phyloP scores from a whole-genome alignment of 23 tunicate species.

The Phallusia fumigata region DNA sequence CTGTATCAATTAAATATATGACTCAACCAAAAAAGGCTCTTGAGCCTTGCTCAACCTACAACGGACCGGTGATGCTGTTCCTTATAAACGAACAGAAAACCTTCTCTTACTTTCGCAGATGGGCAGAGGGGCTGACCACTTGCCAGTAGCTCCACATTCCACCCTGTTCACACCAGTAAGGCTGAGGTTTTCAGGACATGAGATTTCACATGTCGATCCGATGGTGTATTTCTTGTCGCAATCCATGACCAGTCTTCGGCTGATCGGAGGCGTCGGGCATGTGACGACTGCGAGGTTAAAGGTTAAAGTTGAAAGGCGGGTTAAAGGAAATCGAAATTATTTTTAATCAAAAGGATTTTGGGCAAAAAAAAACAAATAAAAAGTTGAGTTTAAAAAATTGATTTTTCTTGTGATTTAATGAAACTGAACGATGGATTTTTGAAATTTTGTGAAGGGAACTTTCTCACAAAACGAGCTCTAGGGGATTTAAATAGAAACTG shows the following conservation, averaged over 20 bases:
- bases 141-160: conserved; percentile 37
- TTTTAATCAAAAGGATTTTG: neutral
- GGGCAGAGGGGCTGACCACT: conserved; percentile 51
- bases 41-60: no score
- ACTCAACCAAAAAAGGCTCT: no score
- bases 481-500: no score
- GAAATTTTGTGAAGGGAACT: no score
- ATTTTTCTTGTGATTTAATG: neutral
- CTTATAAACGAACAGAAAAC: no score
- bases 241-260: conserved; percentile 8
- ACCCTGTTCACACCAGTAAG: conserved; percentile 33
- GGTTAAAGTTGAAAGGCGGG: neutral
- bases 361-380: neutral
- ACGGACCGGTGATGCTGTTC: no score
- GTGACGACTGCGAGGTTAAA: conserved; percentile 31
- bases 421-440: neutral
- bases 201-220: conserved; percentile 63
- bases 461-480: no score
- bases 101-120: conserved; percentile 48
- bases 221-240: conserved; percentile 40
- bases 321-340: no score
- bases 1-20: no score
- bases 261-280: conserved; percentile 29
- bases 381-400: neutral
- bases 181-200: conserved; percentile 37